phyloP scores from a whole-genome alignment of 2,888 invertebrate species.

The Andrena marginata region DNA sequence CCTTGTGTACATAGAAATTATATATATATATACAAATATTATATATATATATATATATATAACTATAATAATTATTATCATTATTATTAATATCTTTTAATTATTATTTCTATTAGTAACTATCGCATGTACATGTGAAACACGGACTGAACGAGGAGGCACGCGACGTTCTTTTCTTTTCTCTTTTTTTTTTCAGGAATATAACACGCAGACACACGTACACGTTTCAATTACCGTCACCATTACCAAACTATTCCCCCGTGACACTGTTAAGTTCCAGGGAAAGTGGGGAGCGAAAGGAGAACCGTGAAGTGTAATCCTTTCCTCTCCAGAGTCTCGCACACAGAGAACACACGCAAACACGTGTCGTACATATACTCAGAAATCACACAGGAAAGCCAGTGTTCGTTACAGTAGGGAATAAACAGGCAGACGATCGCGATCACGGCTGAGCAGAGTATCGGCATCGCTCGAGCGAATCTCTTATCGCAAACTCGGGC shows the following conservation, averaged over 20 bases:
- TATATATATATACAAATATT: conserved; percentile 55
- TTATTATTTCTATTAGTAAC: conserved; percentile 49
- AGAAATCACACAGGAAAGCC: conserved; percentile 66
- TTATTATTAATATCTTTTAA: conserved; percentile 37
- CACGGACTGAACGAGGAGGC: conserved; percentile 60
- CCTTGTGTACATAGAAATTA: conserved; percentile 67
- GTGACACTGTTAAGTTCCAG: neutral
- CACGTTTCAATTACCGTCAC: neutral
- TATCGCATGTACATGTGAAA: conserved; percentile 61
- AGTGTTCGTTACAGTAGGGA: conserved; percentile 76
- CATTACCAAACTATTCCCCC: conserved; percentile 13
- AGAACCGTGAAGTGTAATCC: neutral
- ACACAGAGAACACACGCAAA: conserved; percentile 12
- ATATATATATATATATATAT: conserved; percentile 61
- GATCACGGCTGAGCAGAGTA: conserved; percentile 27
- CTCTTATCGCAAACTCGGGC: neutral
- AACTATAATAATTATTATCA: conserved; percentile 57
- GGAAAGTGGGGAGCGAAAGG: neutral
- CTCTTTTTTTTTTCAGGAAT: conserved; percentile 44
- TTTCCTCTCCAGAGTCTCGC: conserved; percentile 2
- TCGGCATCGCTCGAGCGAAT: neutral
- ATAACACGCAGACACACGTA: neutral
- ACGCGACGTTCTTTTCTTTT: conserved; percentile 57
- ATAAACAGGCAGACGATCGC: conserved; percentile 71
- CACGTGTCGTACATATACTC: neutral